These are phyloP conservation scores for Cepphus grylle DNA, from an alignment of 2,113 vertebrate genomes.

Conservation along the genomic window DNA sequence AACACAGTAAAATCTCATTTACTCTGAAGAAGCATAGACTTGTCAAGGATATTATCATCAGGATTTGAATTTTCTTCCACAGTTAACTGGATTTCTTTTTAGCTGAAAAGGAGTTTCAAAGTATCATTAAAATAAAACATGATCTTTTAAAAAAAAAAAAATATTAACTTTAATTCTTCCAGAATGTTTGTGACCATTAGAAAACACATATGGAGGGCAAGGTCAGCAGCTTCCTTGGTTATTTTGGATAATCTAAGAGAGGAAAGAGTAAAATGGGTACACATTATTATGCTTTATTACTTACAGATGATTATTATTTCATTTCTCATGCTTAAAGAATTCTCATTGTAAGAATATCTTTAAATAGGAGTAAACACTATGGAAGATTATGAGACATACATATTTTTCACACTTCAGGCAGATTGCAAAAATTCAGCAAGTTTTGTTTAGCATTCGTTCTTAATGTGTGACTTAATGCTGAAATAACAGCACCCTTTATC, in stretches of 20 bases:
- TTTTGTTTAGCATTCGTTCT: not conserved
- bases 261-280: not conserved
- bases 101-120: not conserved
- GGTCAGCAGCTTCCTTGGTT: not conserved
- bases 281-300: not conserved
- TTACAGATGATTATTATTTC: not conserved
- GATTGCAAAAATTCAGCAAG: not conserved
- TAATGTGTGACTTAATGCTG: not conserved
- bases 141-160: not conserved
- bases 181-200: not conserved
- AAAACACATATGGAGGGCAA: not conserved
- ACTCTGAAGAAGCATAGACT: not conserved
- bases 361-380: not conserved
- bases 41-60: slow-evolving; percentile 45
- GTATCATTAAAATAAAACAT: slow-evolving; percentile 3
- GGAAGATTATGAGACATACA: not conserved
- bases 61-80: slow-evolving; percentile 41
- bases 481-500: not conserved
- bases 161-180: not conserved
- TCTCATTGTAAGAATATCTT: not conserved
- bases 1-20: slow-evolving; percentile 47
- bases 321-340: not conserved
- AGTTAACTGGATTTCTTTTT: slow-evolving; percentile 30
- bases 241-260: not conserved
- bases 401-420: not conserved